Conservation (phyloP, 1,140 invertebrate species). For the Helicoverpa zea region DNA sequence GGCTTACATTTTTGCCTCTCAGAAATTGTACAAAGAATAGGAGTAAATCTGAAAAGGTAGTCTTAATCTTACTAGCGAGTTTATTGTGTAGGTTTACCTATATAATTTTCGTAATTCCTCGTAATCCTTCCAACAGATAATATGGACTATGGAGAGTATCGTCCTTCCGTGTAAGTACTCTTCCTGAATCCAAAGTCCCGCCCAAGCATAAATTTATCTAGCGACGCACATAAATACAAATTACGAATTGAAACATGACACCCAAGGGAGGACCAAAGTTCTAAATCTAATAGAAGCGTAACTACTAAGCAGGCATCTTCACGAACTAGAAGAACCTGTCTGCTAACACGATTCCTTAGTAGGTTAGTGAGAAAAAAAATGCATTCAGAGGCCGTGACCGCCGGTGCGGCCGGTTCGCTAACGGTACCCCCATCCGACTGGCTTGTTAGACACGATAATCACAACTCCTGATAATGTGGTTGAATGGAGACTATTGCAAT, state of each 20-base stretch:
- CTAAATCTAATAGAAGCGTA: conserved; percentile 38
- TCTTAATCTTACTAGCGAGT: too few species aligned
- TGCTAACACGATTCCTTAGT: conserved; percentile 62
- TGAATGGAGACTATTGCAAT: conserved; percentile 14
- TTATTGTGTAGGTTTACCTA: too few species aligned
- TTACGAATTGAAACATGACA: not conserved
- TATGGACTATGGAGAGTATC: too few species aligned
- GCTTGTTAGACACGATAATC: conserved; percentile 57
- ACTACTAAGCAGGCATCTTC: conserved; percentile 38
- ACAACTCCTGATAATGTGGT: conserved; percentile 40
- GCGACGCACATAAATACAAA: not conserved
- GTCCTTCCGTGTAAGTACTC: too few species aligned
- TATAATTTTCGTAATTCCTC: too few species aligned
- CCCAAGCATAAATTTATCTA: not conserved
- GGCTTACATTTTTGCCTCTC: not conserved
- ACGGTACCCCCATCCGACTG: conserved; percentile 61
- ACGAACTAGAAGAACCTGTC: conserved; percentile 59
- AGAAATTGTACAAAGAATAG: not conserved
- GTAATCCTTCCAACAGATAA: too few species aligned
- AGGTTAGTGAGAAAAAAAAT: conserved; percentile 68
- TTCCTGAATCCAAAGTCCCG: too few species aligned
- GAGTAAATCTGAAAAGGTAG: too few species aligned
- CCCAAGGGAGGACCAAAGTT: not conserved
- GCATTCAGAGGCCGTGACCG: conserved; percentile 61
- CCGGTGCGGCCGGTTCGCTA: conserved; percentile 57